phyloP scores from a whole-genome alignment of 2,888 invertebrate genomes.

The Caenorhabditis plicata region DNA sequence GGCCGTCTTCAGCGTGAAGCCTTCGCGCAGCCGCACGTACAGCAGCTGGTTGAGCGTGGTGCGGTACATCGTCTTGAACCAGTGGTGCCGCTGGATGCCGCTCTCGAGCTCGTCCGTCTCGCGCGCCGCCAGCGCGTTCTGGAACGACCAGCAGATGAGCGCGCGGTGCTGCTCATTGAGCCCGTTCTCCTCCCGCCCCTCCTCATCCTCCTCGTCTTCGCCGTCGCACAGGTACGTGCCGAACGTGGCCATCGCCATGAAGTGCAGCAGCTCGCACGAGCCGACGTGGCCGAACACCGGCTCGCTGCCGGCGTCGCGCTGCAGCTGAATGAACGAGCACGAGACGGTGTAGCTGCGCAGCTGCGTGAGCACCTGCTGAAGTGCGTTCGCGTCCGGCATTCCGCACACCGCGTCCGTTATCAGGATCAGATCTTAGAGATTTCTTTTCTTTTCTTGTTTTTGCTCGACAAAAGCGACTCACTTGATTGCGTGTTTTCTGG shows the following conservation, averaged over 20 bases:
- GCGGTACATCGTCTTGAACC: slow-evolving; percentile 23
- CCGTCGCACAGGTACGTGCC: slow-evolving; percentile 69
- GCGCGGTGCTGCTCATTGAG: slow-evolving; percentile 64
- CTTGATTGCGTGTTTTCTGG: slow-evolving; percentile 78
- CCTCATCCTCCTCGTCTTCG: slow-evolving; percentile 1
- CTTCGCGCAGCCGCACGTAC: slow-evolving; percentile 77
- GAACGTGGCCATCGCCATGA: slow-evolving; percentile 77
- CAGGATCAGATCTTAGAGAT: slow-evolving; percentile 66
- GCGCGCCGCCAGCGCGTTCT: slow-evolving; percentile 69
- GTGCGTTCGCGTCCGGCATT: slow-evolving; percentile 75
- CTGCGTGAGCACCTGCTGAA: slow-evolving; percentile 77
- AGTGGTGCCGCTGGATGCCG: slow-evolving; percentile 24
- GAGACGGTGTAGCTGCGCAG: slow-evolving; percentile 76
- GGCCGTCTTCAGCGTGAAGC: slow-evolving; percentile 73
- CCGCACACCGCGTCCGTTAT: slow-evolving; percentile 75
- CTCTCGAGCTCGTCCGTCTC: too few species aligned
- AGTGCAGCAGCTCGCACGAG: slow-evolving; percentile 77
- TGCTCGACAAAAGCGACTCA: too few species aligned
- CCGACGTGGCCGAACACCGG: slow-evolving; percentile 72
- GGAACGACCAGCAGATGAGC: slow-evolving; percentile 73
- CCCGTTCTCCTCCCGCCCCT: neutral
- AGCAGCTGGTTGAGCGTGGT: slow-evolving; percentile 72
- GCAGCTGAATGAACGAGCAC: slow-evolving; percentile 75
- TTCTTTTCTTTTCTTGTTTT: slow-evolving; percentile 1
- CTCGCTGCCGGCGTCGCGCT: slow-evolving; percentile 26